These are phyloP conservation scores for Keiferia lycopersicella DNA, from an alignment of 2,888 invertebrate species.

Conservation along the genomic window DNA sequence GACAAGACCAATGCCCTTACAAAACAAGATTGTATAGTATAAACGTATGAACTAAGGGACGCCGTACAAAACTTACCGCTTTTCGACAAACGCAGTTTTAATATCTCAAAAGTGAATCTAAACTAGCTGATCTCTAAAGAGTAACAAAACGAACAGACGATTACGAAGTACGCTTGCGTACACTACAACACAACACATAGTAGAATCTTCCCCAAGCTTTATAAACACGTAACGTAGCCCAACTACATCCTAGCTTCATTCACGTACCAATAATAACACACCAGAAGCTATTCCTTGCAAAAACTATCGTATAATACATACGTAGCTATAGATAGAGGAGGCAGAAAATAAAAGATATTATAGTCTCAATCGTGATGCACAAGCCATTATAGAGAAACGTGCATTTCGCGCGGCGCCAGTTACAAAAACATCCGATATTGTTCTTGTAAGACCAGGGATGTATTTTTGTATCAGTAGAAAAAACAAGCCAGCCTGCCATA, in stretches of 20 bases:
- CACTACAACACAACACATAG: slow-evolving; percentile 19
- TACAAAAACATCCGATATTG: slow-evolving; percentile 13
- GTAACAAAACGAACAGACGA: too few relatives aligned
- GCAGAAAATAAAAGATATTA: slow-evolving; percentile 15
- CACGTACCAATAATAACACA: slow-evolving; percentile 34
- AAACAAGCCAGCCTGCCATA: not conserved
- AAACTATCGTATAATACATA: slow-evolving; percentile 8
- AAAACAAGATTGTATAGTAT: too few relatives aligned
- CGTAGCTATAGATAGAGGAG: too few relatives aligned
- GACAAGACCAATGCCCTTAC: too few relatives aligned
- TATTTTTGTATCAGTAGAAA: not conserved
- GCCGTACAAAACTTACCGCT: too few relatives aligned
- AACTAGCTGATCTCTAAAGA: too few relatives aligned
- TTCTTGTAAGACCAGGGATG: not conserved
- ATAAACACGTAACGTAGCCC: slow-evolving; percentile 15
- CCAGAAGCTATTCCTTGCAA: slow-evolving; percentile 19
- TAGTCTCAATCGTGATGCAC: slow-evolving; percentile 21
- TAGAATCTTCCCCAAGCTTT: slow-evolving; percentile 25
- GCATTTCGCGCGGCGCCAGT: slow-evolving; percentile 26
- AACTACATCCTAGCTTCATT: slow-evolving; percentile 28
- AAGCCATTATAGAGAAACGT: slow-evolving; percentile 30
- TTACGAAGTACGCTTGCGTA: too few relatives aligned
- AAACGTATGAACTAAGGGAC: too few relatives aligned
- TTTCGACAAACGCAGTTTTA: too few relatives aligned
- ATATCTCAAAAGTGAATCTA: too few relatives aligned